Conservation (phyloP, 2,797 vertebrate genomes). For the Pelobates cultripes region DNA sequence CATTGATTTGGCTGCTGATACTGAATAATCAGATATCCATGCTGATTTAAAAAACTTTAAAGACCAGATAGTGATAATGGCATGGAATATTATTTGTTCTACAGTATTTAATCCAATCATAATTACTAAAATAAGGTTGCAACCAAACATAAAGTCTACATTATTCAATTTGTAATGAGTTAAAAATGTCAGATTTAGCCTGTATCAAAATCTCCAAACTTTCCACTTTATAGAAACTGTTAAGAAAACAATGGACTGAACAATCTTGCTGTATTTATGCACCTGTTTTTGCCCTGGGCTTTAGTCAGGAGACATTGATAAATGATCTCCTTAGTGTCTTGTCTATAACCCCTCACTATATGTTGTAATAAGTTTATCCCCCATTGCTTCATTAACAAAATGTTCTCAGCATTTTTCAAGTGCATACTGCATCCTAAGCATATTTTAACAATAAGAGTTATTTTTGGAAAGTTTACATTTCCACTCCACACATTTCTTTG, state of each 20-base stretch:
- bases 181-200: too few relatives aligned
- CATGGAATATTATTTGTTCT: too few relatives aligned
- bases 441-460: constrained; percentile 32
- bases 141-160: too few relatives aligned
- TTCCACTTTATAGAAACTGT: too few relatives aligned
- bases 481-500: constrained; percentile 1
- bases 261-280: not conserved
- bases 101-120: too few relatives aligned
- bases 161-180: too few relatives aligned
- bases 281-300: constrained; percentile 2
- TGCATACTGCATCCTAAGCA: constrained; percentile 31
- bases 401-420: constrained; percentile 4
- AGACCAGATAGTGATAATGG: too few relatives aligned
- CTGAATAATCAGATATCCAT: too few relatives aligned
- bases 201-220: too few relatives aligned
- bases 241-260: not conserved
- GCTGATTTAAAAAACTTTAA: too few relatives aligned
- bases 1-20: too few relatives aligned
- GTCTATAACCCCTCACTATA: not conserved
- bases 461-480: constrained; percentile 33
- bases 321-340: constrained; percentile 17
- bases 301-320: constrained; percentile 16
- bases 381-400: constrained; percentile 39
- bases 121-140: too few relatives aligned
- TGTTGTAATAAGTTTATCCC: constrained; percentile 35